Base-by-base conservation (phyloP, 2,113 vertebrate species). In the Anguilla rostrata region DNA sequence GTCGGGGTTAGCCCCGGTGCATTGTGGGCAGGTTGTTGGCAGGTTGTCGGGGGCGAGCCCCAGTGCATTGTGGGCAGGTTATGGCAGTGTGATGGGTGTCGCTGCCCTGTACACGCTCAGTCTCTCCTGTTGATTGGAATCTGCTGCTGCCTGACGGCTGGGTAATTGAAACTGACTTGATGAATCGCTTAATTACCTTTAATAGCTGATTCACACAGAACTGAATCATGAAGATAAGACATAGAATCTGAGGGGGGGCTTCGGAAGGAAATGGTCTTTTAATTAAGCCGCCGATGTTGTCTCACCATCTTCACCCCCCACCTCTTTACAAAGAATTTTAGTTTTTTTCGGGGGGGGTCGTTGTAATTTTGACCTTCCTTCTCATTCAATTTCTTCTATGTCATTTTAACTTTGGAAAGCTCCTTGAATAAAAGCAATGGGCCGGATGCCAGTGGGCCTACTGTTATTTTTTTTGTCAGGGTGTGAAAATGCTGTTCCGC, bases 121-220 rank as follows among this genome's bases (percentile, higher is more conserved):
- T 91, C 90, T 88, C 92, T 91, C 92, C 92, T 78, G 83, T 90
- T 92, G 94, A 98, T 97, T 97, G 95, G 96, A 95, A 95, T 96
- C 95, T 96, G 96, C 95, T 95, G 94, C 96, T 98, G 97, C 97
- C 96, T 96, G 92, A 93, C 94, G 95, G 95, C 95, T 4, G 89
- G 94, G 97, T 97, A 98, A 97, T 97, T 97, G 97, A 97, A 97
- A 97, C 96, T 94, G 96, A 94, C 96, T 97, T 98, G 97, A 98
- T 97, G 95, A 97, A 98, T 98, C 95, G 95, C 96, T 97, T 97
- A 96, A 97, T 97, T 97, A 97, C 95, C 95, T 95, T 95, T 97
- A 96, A 97, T 96, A 96, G 96, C 96, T 96, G 95, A 97, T 95
- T 96, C 94, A 95, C 96, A 92, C 94, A 94, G 95, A 96, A 94